Base-by-base conservation (phyloP, 2,888 invertebrate species). In the Zhuqinia jingwanae region DNA sequence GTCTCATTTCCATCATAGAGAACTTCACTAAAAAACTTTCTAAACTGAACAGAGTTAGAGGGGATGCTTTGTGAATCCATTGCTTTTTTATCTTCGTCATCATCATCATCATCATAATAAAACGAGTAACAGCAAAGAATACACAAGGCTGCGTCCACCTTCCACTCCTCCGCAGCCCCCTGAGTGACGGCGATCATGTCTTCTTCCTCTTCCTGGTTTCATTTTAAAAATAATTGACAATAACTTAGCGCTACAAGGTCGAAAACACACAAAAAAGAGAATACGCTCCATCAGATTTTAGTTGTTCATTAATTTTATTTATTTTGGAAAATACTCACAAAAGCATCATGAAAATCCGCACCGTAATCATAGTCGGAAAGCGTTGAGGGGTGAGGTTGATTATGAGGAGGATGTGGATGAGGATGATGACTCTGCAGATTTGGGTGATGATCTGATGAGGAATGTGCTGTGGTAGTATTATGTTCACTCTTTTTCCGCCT, bases 361-460 rank as follows among this genome's bases (percentile, higher is more conserved):
- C 68, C 68, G 22, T 68, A 68, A 47, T 68, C 68, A 20, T 68
- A 68, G n/a, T 68, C 68, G 10, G 68, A 68, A 17, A 68, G 68
- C 45, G 68, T 68, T 8, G 68, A 68, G 13, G 68, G 42, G n/a
- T 68, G 68, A 15, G 68, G 45, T 36, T 8, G n/a, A n/a, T n/a
- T n/a, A n/a, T n/a, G n/a, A n/a, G n/a, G n/a, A n/a, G n/a, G n/a
- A n/a, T 8, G 5, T 36, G 36, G 36, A 36, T 36, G 36, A 36
- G 36, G 36, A n/a, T n/a, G n/a, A n/a, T n/a, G n/a, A n/a, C n/a
- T n/a, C n/a, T n/a, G n/a, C n/a, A n/a, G n/a, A n/a, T n/a, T n/a
- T n/a, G n/a, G n/a, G n/a, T n/a, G n/a, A n/a, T n/a, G n/a, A n/a
- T n/a, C n/a, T n/a, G n/a, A n/a, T n/a, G n/a, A n/a, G n/a, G n/a